Evolutionary conservation across 2,888 invertebrate species (phyloP).

Genomic region (Sminthurinus aureus): DNA sequence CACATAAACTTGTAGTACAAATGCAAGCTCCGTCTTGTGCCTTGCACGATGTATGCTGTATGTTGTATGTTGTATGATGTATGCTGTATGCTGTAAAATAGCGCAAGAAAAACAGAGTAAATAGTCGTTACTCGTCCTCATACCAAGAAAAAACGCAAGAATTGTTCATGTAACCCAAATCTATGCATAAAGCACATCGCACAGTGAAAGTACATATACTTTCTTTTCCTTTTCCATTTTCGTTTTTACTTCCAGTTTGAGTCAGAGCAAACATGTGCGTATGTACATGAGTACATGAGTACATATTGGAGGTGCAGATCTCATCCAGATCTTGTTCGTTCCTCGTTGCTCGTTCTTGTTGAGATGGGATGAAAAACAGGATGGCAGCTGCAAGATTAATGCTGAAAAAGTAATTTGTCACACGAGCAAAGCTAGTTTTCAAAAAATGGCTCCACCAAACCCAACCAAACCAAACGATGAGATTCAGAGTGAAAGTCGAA

Average conservation of each 20-base stretch:
- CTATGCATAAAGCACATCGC: background rate
- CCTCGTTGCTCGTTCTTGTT: background rate
- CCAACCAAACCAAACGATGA: background rate
- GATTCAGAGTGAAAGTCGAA: background rate
- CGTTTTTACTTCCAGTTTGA: background rate
- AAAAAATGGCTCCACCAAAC: conserved; percentile 26
- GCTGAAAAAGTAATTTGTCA: conserved; percentile 60
- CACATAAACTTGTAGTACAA: background rate
- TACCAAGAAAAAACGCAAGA: background rate
- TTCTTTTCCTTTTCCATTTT: too few relatives aligned
- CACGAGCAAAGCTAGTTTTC: conserved; percentile 48
- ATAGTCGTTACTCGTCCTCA: too few relatives aligned
- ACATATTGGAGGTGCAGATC: conserved; percentile 25
- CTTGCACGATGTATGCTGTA: too few relatives aligned
- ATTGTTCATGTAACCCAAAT: background rate
- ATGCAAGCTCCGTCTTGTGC: too few relatives aligned
- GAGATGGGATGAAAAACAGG: conserved; percentile 54
- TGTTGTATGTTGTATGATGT: too few relatives aligned
- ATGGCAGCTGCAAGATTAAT: conserved; percentile 60
- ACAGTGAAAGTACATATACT: background rate
- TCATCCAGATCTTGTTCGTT: too few relatives aligned
- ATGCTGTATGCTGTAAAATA: too few relatives aligned
- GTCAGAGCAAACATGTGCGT: background rate
- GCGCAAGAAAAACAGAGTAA: too few relatives aligned
- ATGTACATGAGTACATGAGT: too few relatives aligned